Evolutionary conservation across 1,140 invertebrate genomes (phyloP), one percentile per base, ranked within the genome.

Genomic region (Aphidius ervi): DNA sequence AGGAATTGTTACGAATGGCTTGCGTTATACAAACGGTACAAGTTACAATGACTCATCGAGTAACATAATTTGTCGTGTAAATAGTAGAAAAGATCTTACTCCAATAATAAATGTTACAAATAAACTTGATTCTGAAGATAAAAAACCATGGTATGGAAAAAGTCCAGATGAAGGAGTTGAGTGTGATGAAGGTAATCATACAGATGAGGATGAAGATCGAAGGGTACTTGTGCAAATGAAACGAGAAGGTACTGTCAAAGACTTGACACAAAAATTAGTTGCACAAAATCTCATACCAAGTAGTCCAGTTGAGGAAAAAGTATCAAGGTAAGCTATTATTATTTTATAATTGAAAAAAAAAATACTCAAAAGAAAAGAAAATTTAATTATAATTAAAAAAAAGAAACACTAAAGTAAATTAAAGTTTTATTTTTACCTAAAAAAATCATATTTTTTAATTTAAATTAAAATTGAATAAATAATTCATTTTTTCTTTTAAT

Each of bases 211-310:
- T 63, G 85, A 86, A 69, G 84, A 87, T 68, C 78, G 83, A 66
- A 82, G 82, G 65, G 79, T 83, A 54, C 72, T 86, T 53, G 70
- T 87, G 56, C 85, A 87, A 63, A 70, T 88, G 57, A 87, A 87
- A 72, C 81, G 86, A 56, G 90, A 93, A 76, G 87, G 88, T 66
- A 91, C 90, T 40, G 91, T 93, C 37, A 92, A 91, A 80, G 91
- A 94, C 81, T 79, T 94, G 58, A 92, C 91, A 41, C 91, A 93
- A 73, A 91, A 91, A 77, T 77, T 94, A 64, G 87, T 87, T 23
- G 90, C 84, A 73, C 85, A 86, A 70, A 84, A 82, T 72, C 77
- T 83, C 53, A 78, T 87, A 70, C 80, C 85, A 42, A 83, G 75
- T 58, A 88, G 84, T 63, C 81, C 83, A 45, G 79, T 78, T 47